phyloP scores from a whole-genome alignment of 2,888 invertebrate genomes.

The Amphiduros pacificus region DNA sequence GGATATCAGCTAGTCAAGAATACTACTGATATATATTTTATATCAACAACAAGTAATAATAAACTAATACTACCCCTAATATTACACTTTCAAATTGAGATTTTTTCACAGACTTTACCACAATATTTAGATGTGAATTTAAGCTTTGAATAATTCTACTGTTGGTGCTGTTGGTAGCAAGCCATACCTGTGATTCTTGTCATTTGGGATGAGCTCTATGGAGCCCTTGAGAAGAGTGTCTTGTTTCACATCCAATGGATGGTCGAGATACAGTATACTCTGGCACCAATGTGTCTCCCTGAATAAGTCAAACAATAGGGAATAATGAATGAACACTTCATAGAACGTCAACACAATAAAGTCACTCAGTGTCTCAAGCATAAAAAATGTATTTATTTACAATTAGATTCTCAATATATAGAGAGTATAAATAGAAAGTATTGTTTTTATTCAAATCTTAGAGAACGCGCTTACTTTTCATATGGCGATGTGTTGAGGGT shows the following conservation, averaged over 20 bases:
- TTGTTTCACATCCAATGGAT: constrained; percentile 42
- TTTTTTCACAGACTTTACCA: too few relatives aligned
- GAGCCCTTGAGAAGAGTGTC: constrained; percentile 45
- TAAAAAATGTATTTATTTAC: too few relatives aligned
- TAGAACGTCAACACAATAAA: too few relatives aligned
- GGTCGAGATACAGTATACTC: constrained; percentile 43
- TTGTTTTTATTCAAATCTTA: too few relatives aligned
- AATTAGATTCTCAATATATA: too few relatives aligned
- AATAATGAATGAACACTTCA: too few relatives aligned
- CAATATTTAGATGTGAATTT: too few relatives aligned
- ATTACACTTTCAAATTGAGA: background rate
- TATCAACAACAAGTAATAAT: background rate
- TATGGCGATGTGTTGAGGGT: constrained; percentile 54
- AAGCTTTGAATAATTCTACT: too few relatives aligned
- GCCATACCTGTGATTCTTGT: background rate
- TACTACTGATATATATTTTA: background rate
- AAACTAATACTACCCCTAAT: background rate
- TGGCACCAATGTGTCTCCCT: constrained; percentile 56
- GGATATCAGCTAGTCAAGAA: too few relatives aligned
- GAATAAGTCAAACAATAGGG: too few relatives aligned
- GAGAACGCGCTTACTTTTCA: constrained; percentile 43
- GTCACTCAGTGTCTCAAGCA: too few relatives aligned
- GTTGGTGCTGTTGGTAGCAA: too few relatives aligned
- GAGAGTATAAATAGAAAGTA: background rate
- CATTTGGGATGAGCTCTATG: constrained; percentile 19